These are phyloP conservation scores for Philopedon plagiatum DNA, from an alignment of 2,888 invertebrate species.

Conservation along the genomic window DNA sequence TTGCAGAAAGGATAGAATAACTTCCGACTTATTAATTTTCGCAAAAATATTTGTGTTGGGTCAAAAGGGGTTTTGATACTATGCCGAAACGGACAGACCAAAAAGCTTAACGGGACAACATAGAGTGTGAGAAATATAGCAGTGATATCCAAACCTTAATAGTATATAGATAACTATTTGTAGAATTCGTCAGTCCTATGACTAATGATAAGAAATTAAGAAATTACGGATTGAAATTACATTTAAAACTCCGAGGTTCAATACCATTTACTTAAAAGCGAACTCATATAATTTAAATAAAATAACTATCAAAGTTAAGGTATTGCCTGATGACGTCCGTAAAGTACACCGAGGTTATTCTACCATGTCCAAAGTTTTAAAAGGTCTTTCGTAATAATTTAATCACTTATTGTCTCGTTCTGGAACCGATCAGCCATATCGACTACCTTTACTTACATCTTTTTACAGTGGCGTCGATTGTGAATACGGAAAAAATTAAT, in stretches of 20 bases:
- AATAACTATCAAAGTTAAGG: slow-evolving; percentile 1
- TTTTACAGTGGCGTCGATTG: background rate
- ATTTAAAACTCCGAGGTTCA: background rate
- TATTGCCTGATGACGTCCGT: background rate
- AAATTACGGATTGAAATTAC: background rate
- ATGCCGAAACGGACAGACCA: no score
- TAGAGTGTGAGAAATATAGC: no score
- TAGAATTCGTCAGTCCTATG: no score
- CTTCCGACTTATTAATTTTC: no score
- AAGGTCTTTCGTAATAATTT: slow-evolving; percentile 28
- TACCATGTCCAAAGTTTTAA: slow-evolving; percentile 21
- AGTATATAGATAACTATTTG: no score
- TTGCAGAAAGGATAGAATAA: no score
- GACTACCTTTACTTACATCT: slow-evolving; percentile 8
- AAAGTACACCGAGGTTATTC: slow-evolving; percentile 23
- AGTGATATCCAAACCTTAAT: no score
- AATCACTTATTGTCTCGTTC: slow-evolving; percentile 23
- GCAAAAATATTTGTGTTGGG: no score
- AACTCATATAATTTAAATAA: slow-evolving; percentile 4
- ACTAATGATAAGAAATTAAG: no score
- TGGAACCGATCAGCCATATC: slow-evolving; percentile 26
- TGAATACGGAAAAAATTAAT: background rate
- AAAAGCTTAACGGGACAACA: no score
- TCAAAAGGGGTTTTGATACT: no score
- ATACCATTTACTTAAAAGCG: background rate